These are phyloP conservation scores for Papilio polytes DNA, from an alignment of 1,140 invertebrate genomes.

Conservation along the genomic window DNA sequence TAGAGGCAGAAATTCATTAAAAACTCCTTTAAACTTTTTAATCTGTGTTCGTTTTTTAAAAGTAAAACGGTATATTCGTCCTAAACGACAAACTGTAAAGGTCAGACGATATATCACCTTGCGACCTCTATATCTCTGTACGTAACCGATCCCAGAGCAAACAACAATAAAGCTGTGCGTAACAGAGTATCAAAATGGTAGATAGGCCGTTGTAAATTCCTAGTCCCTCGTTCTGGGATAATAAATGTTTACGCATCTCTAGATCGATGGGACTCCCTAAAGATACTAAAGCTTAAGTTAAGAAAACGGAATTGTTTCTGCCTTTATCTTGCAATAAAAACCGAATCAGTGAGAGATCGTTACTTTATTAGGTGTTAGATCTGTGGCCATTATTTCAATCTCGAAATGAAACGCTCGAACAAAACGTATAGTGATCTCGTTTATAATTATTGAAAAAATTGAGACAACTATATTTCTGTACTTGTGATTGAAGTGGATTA, in stretches of 20 bases:
- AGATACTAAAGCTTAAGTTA: constrained; percentile 11
- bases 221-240: constrained; percentile 22
- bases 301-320: constrained; percentile 15
- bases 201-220: constrained; percentile 24
- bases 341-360: constrained; percentile 14
- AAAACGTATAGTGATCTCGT: neutral
- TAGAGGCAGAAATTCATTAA: no score
- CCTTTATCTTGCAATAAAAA: constrained; percentile 27
- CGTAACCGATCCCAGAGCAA: neutral
- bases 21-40: no score
- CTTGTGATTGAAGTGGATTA: no score
- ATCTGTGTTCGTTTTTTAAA: neutral
- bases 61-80: neutral
- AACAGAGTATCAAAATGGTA: constrained; percentile 24
- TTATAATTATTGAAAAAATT: neutral
- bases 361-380: constrained; percentile 26
- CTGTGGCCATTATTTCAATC: neutral
- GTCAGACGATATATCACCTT: neutral
- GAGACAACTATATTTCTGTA: neutral
- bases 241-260: constrained; percentile 31
- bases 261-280: constrained; percentile 25
- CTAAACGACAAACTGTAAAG: constrained; percentile 6
- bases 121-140: constrained; percentile 23
- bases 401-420: neutral
- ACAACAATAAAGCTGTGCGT: constrained; percentile 28